These are phyloP conservation scores for Phataginus tetradactyla DNA, from an alignment of 2,797 vertebrate species.

Conservation along the genomic window DNA sequence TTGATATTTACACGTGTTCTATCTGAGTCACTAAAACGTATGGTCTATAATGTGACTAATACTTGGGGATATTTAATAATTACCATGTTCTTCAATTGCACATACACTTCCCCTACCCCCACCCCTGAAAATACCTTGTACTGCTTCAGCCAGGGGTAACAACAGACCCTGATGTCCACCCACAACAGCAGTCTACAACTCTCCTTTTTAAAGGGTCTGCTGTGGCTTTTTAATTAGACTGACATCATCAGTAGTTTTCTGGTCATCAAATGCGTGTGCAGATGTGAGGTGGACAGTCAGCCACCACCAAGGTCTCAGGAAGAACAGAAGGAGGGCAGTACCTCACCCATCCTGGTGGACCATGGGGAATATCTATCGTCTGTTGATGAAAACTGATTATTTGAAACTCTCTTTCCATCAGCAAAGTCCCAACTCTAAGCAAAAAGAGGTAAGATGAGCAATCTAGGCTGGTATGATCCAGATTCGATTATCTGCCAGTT, in stretches of 20 bases:
- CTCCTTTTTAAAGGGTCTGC: neutral
- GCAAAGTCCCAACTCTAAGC: constrained; percentile 71
- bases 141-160: neutral
- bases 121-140: neutral
- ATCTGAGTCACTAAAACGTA: constrained; percentile 68
- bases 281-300: neutral
- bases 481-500: constrained; percentile 60
- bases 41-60: constrained; percentile 67
- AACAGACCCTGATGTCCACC: neutral
- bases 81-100: neutral
- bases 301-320: constrained; percentile 8
- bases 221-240: fast-evolving
- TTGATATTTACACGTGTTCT: constrained; percentile 67
- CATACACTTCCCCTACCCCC: fast-evolving
- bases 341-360: neutral
- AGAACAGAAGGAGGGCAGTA: neutral
- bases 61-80: constrained; percentile 47
- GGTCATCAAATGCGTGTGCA: neutral
- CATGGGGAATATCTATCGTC: constrained; percentile 70
- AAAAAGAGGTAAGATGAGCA: constrained; percentile 38
- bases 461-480: constrained; percentile 64
- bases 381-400: constrained; percentile 79
- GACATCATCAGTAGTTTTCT: neutral
- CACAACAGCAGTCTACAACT: neutral
- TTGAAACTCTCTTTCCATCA: constrained; percentile 77